Base-by-base conservation (phyloP, 2,797 vertebrate genomes). In the Buceros bicornis region DNA sequence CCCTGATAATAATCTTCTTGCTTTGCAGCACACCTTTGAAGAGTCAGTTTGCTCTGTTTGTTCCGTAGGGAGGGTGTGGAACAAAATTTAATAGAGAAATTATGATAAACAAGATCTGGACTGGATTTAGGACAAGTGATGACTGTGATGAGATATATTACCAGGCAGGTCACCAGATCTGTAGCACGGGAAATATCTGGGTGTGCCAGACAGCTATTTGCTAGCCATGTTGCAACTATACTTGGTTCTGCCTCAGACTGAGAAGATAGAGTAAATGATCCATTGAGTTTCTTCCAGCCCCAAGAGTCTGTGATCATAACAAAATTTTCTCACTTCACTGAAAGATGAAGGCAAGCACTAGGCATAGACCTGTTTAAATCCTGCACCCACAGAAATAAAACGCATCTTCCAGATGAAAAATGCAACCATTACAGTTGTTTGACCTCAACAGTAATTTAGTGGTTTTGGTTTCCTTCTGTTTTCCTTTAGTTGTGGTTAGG, bases 401-500 rank as follows among this genome's bases (percentile, higher is more conserved):
- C 0, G 7, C 94, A 31, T 96, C 73, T 96, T 96, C 81, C 81
- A 95, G 84, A 65, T 14, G 77, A 92, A 94, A 95, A 86, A 11
- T 69, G 88, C 87, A 92, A 76, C 17, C 10, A 13, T 28, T 78
- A 97, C 67, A 43, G 67, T 88, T 70, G 25, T 26, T 78, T 85
- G 53, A 92, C 66, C 81, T 97, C n/a, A 73, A 71, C 10, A 78
- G 35, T 81, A 91, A 92, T 95, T 94, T 87, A 77, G 11, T 94
- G 35, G 40, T 86, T 94, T 96, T 83, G 6, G 40, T 87, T 94
- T 90, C 58, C 28, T 72, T 54, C 19, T 65, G 40, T 89, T 82
- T 92, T 88, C 5, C 58, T 95, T 97, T 88, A 80, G 45, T 93
- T 97, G 50, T 40, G 29, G 10, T 66, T 90, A 37, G 13, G 11